Percentiles rank a stretch among this genome's conserved stretches.
Evolutionary conservation across 2,888 invertebrate species (phyloP).

Genomic region (Sarcophaga variegata): DNA sequence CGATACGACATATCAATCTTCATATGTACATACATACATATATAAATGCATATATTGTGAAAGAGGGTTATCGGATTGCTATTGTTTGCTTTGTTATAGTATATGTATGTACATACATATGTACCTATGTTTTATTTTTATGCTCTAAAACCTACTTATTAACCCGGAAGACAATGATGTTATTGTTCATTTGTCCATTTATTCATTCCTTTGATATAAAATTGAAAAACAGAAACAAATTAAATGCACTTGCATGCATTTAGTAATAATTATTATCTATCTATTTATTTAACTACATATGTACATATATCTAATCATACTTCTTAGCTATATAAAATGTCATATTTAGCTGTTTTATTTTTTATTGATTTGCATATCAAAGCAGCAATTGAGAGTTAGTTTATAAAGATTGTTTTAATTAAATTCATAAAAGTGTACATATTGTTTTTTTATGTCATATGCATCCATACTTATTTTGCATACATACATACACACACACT

Average conservation of each 20-base stretch:
- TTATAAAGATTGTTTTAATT: no score
- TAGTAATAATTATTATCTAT: no score
- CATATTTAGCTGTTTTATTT: conserved; percentile 13
- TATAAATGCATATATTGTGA: not conserved
- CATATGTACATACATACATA: not conserved
- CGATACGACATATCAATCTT: not conserved
- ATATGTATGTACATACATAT: no score
- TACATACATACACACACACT: conserved; percentile 40
- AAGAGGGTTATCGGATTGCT: conserved; percentile 18
- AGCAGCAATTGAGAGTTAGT: not conserved
- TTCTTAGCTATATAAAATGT: conserved; percentile 41
- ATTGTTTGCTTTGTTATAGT: not conserved
- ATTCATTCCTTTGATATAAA: not conserved
- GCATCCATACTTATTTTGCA: not conserved
- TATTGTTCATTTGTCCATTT: conserved; percentile 35
- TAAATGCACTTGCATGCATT: conserved; percentile 5
- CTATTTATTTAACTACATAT: not conserved
- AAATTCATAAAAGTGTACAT: not conserved
- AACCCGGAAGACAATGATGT: conserved; percentile 69
- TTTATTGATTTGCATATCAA: conserved; percentile 38
- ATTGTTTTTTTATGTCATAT: not conserved
- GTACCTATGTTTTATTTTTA: conserved; percentile 32
- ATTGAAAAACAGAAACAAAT: conserved; percentile 14
- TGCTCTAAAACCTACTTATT: conserved; percentile 60
- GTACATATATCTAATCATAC: conserved; percentile 19